Conservation (phyloP, 1,140 invertebrate species). For the Pararge aegeria region DNA sequence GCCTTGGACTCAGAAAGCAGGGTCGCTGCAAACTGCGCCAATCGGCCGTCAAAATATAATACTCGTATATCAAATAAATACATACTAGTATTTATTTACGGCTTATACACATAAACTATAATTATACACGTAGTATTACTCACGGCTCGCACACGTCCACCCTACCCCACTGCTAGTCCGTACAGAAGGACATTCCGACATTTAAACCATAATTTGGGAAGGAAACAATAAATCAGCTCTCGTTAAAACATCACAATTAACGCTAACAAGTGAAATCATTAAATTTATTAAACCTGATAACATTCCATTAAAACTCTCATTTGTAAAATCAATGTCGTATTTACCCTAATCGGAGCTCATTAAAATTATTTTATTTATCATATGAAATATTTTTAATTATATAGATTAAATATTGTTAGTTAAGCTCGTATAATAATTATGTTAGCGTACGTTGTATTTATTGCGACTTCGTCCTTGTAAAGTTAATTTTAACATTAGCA, state of each 20-base stretch:
- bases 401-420: too few species aligned
- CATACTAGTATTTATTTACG: too few species aligned
- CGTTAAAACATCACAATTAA: slow-evolving; percentile 2
- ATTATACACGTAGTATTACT: not conserved
- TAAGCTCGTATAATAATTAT: too few species aligned
- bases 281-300: not conserved
- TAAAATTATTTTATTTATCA: not conserved
- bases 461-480: too few species aligned
- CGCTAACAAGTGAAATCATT: slow-evolving; percentile 5
- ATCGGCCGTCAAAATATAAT: too few species aligned
- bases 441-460: too few species aligned
- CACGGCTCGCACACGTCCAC: not conserved
- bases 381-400: too few species aligned
- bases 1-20: too few species aligned
- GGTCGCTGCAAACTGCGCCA: too few species aligned
- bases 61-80: too few species aligned
- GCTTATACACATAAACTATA: too few species aligned
- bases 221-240: not conserved
- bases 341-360: not conserved
- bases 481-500: too few species aligned
- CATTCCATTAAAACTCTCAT: not conserved
- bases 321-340: not conserved
- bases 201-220: not conserved
- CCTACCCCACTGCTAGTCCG: not conserved
- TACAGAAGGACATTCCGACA: not conserved